phyloP scores from a whole-genome alignment of 2,888 invertebrate species.

The Sceliomorpha sp. region DNA sequence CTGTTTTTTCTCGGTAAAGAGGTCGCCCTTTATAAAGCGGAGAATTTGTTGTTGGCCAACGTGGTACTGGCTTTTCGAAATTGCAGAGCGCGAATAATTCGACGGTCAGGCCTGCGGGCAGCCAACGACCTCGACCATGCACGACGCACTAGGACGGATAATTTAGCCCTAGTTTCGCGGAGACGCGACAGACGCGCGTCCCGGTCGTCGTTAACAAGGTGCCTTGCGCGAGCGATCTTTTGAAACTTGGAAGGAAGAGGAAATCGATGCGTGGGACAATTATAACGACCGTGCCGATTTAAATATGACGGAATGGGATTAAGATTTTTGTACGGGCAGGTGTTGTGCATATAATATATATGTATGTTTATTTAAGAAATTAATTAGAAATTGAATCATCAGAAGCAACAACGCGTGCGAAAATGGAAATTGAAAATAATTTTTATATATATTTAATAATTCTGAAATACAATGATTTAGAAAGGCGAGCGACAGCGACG shows the following conservation, averaged over 20 bases:
- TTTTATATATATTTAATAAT: too few species aligned
- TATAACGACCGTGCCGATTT: too few species aligned
- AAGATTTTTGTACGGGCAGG: too few species aligned
- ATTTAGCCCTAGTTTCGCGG: slow-evolving; percentile 23
- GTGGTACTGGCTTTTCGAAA: slow-evolving; percentile 29
- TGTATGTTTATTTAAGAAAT: too few species aligned
- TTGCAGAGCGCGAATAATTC: slow-evolving; percentile 34
- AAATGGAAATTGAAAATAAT: too few species aligned
- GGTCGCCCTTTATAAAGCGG: slow-evolving; percentile 14
- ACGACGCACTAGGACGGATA: slow-evolving; percentile 30
- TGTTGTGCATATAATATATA: too few species aligned
- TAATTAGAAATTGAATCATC: too few species aligned
- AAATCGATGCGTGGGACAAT: background rate
- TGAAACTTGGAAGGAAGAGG: background rate
- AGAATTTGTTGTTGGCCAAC: slow-evolving; percentile 21
- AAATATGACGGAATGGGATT: too few species aligned
- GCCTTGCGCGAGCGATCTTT: slow-evolving; percentile 1
- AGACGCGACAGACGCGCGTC: slow-evolving; percentile 3
- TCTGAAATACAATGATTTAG: too few species aligned
- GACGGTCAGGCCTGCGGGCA: slow-evolving; percentile 46
- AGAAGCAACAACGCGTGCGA: too few species aligned
- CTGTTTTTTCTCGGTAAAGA: slow-evolving; percentile 15
- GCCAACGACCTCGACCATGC: slow-evolving; percentile 45
- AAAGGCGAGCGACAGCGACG: too few species aligned
- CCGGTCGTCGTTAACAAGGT: slow-evolving; percentile 6